These are phyloP conservation scores for Etia nguti DNA, from an alignment of 2,113 vertebrate genomes.

Conservation along the genomic window DNA sequence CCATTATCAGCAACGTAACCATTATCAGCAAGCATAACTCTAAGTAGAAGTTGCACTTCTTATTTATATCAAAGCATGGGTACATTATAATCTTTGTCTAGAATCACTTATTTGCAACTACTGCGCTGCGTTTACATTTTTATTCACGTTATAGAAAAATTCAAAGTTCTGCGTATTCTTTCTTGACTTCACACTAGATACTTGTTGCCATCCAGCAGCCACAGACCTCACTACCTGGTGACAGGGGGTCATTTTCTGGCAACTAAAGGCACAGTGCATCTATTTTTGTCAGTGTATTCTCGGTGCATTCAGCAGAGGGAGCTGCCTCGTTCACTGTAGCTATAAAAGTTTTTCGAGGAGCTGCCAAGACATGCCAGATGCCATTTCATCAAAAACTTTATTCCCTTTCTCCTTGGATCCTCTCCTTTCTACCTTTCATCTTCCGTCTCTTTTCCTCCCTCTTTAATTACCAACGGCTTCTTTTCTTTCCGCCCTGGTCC, in stretches of 20 bases:
- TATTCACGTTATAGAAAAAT: background rate
- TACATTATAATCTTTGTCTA: background rate
- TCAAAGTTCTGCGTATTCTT: background rate
- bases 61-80: background rate
- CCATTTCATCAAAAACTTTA: constrained; percentile 30
- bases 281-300: background rate
- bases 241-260: background rate
- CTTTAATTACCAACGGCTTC: background rate
- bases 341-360: background rate
- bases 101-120: background rate
- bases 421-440: background rate
- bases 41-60: background rate
- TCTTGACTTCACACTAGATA: background rate
- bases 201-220: background rate
- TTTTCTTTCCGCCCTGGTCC: background rate
- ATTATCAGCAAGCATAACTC: background rate
- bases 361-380: background rate
- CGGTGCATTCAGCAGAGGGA: constrained; percentile 41
- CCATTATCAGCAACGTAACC: background rate
- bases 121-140: background rate
- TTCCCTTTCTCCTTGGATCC: background rate
- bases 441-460: background rate
- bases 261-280: background rate
- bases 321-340: background rate
- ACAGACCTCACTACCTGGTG: background rate